phyloP scores from a whole-genome alignment of 2,113 vertebrate genomes.

The Leucopsar rothschildi region DNA sequence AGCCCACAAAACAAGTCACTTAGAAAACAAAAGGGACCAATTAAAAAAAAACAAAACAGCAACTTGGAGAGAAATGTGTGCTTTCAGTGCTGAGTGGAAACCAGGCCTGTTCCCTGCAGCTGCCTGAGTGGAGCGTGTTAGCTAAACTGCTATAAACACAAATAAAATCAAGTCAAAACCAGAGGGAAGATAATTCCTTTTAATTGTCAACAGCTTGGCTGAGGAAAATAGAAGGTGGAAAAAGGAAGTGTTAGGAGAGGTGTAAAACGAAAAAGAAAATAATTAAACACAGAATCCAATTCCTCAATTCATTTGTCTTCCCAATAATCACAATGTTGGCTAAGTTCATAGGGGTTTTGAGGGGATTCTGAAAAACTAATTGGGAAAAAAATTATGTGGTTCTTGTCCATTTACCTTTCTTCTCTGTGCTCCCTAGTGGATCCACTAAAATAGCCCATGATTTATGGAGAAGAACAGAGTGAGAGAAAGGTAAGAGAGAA shows the following conservation, averaged over 20 bases:
- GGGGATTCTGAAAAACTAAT: background rate
- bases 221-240: background rate
- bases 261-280: background rate
- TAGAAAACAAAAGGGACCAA: background rate
- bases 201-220: conserved; percentile 57
- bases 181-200: conserved; percentile 52
- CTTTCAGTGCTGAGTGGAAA: conserved; percentile 6
- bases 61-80: background rate
- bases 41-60: background rate
- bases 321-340: background rate
- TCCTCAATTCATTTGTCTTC: background rate
- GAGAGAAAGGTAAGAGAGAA: background rate
- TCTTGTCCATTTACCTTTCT: conserved; percentile 23
- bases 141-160: conserved; percentile 55
- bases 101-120: conserved; percentile 23
- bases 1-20: background rate
- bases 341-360: background rate
- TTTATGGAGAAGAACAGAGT: conserved; percentile 21
- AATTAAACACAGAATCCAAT: background rate
- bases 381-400: background rate
- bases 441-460: conserved; percentile 25
- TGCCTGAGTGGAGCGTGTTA: conserved; percentile 8
- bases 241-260: conserved; percentile 6
- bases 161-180: conserved; percentile 56
- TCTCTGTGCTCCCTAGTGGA: background rate